Base-by-base conservation (phyloP, 2,888 invertebrate species). In the Alsophila aescularia region DNA sequence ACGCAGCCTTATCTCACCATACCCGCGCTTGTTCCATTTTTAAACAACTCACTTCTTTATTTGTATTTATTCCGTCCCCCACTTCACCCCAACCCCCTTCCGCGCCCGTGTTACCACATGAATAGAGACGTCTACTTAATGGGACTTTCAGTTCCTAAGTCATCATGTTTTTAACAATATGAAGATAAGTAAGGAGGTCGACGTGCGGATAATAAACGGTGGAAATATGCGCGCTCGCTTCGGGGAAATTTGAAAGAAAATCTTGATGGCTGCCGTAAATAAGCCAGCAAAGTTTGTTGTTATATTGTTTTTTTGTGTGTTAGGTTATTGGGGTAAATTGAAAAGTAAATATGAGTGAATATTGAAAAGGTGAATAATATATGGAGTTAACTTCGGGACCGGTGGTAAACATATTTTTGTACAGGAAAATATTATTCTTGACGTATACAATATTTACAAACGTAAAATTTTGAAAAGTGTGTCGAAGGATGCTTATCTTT, bases 11-110 rank as follows among this genome's bases (percentile, higher is more conserved):
- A 91, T 91, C 91, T 90, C 75, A 76, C 70, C 80, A 72, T 84
- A 87, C 90, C 89, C 86, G 55, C 87, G 88, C 89, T 91, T 88
- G 87, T 88, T 84, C 85, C 85, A 86, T 88, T 91, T 91, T 91
- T 91, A 91, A 91, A 91, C 90, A 91, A 91, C 83, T 90, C 90
- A 72, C 85, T 86, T 88, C 87, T 89, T 90, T 91, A 89, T 90
- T 90, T 90, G 85, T 87, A 83, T 85, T 85, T 83, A 85, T 82
- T 74, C 79, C 79, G 62, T 70, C 68, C 72, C 72, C 75, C 71
- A 67, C 65, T 57, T 59, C 64, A 64, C 73, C 55, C 61, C 59
- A 64, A 53, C 76, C 77, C 73, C 75, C 77, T 77, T 78, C 79
- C 81, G 74, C 73, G 73, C 73, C 77, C 75, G 73, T 75, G 83